phyloP scores from a whole-genome alignment of 2,797 vertebrate genomes.

The Poeciliopsis turneri region DNA sequence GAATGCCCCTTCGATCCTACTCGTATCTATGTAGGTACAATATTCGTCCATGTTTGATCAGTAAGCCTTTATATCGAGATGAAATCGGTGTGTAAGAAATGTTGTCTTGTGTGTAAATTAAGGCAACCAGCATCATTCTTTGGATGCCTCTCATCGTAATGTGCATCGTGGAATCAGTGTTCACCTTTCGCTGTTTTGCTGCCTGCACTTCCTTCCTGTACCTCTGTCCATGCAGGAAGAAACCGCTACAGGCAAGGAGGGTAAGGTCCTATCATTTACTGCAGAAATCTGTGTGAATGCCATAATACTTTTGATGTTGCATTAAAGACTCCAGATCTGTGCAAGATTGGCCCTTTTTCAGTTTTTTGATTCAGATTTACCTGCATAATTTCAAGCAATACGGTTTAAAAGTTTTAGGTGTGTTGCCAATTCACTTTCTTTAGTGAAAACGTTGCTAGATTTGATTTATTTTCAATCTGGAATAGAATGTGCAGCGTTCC shows the following conservation, averaged over 20 bases:
- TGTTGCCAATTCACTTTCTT: neutral
- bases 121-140: constrained; percentile 89
- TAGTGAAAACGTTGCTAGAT: neutral
- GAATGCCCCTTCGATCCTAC: constrained; percentile 93
- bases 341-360: neutral
- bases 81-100: neutral
- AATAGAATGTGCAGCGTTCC: neutral
- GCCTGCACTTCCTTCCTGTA: constrained; percentile 78
- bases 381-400: neutral
- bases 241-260: constrained; percentile 44
- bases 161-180: constrained; percentile 78
- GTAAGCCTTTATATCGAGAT: neutral
- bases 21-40: constrained; percentile 86
- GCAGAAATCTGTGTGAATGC: neutral
- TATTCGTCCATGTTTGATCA: neutral
- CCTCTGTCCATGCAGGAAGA: constrained; percentile 78
- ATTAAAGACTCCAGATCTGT: neutral
- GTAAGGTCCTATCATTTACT: constrained; percentile 52
- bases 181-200: constrained; percentile 83
- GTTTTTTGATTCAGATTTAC: neutral
- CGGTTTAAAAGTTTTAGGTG: neutral
- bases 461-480: neutral
- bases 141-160: constrained; percentile 87
- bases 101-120: constrained; percentile 18
- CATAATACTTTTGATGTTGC: neutral